phyloP scores from a whole-genome alignment of 2,888 invertebrate genomes.

The Cepaea hortensis region DNA sequence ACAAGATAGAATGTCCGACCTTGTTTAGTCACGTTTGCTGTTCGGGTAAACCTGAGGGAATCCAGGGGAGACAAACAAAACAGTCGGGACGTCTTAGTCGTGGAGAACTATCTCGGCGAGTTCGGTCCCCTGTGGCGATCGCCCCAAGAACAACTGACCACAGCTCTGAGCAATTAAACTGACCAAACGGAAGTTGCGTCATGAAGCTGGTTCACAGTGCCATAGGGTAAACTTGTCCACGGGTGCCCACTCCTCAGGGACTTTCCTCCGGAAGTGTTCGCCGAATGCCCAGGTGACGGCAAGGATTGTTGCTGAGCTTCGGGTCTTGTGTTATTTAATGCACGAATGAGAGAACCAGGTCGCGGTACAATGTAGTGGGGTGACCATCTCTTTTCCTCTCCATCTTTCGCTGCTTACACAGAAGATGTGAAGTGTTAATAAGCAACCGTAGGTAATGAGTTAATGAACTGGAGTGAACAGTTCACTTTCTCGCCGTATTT shows the following conservation, averaged over 20 bases:
- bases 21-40: neutral
- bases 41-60: neutral
- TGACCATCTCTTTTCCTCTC: too few species aligned
- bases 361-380: too few species aligned
- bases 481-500: too few species aligned
- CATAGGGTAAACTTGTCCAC: conserved; percentile 19
- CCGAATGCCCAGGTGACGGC: neutral
- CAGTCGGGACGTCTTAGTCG: neutral
- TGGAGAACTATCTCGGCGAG: neutral
- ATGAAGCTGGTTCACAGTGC: neutral
- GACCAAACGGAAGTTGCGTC: conserved; percentile 24
- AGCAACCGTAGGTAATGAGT: too few species aligned
- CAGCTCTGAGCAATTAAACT: conserved; percentile 13
- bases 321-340: too few species aligned
- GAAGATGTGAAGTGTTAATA: too few species aligned
- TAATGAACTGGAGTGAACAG: too few species aligned
- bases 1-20: neutral
- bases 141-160: neutral
- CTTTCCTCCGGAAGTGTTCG: neutral
- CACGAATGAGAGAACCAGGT: too few species aligned
- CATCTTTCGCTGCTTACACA: too few species aligned
- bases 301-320: too few species aligned
- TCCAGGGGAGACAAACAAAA: conserved; percentile 26
- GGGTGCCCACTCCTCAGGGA: neutral
- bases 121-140: neutral